A percentile compares a stretch with the other conserved stretches of the same genome.
phyloP scores from a whole-genome alignment of 2,888 invertebrate species.

The Fragum sueziense region DNA sequence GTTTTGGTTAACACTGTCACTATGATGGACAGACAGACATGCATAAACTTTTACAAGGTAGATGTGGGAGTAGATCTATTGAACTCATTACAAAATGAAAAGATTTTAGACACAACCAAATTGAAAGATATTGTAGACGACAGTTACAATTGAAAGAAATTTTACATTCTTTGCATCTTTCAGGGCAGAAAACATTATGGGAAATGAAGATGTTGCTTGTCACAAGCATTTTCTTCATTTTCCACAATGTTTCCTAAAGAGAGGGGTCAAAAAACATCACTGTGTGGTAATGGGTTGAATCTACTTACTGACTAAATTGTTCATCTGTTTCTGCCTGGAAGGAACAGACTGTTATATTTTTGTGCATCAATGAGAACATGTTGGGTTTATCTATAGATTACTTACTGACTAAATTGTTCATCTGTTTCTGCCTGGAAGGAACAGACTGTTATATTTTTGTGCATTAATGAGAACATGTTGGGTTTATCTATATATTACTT shows the following conservation, averaged over 20 bases:
- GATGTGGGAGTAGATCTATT: no score
- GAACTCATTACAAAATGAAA: no score
- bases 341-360: slow-evolving; percentile 82
- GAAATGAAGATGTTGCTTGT: no score
- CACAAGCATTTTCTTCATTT: no score
- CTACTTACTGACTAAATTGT: slow-evolving; percentile 82
- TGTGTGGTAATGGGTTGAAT: no score
- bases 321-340: slow-evolving; percentile 84
- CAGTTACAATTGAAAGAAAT: no score
- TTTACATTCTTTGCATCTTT: no score
- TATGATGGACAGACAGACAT: neutral
- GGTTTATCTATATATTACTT: slow-evolving; percentile 49
- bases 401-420: slow-evolving; percentile 83
- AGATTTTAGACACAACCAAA: no score
- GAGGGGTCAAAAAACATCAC: no score
- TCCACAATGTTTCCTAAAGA: no score
- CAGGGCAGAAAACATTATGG: neutral
- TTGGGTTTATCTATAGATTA: slow-evolving; percentile 69
- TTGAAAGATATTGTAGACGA: no score
- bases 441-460: slow-evolving; percentile 81
- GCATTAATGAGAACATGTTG: slow-evolving; percentile 64
- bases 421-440: slow-evolving; percentile 84
- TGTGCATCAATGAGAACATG: slow-evolving; percentile 72
- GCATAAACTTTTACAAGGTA: neutral
- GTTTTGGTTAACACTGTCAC: no score